These are phyloP conservation scores for Teinopalpus imperialis DNA, from an alignment of 2,888 invertebrate species.

Conservation along the genomic window DNA sequence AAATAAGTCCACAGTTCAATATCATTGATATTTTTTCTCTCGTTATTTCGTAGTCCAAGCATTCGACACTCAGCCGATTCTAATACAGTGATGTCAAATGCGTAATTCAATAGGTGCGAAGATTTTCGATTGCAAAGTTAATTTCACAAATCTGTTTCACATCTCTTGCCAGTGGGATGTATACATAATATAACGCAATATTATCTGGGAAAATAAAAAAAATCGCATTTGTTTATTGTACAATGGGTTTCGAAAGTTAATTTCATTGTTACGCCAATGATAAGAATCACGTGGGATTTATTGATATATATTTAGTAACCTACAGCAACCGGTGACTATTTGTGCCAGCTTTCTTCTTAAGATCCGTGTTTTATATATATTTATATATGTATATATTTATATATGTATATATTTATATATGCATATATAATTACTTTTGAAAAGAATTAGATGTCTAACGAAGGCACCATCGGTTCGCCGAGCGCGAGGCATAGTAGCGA, in stretches of 20 bases:
- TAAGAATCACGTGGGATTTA: constrained; percentile 12
- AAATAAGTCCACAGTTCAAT: too few relatives aligned
- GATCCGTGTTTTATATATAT: too few relatives aligned
- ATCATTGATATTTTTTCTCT: too few relatives aligned
- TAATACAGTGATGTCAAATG: too few relatives aligned
- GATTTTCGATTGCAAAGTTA: background rate
- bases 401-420: too few relatives aligned
- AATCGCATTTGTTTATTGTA: background rate
- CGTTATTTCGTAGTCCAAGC: too few relatives aligned
- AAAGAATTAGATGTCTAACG: too few relatives aligned
- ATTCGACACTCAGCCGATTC: too few relatives aligned
- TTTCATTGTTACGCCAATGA: background rate
- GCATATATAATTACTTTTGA: too few relatives aligned
- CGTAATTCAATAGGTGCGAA: constrained; percentile 6
- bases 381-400: too few relatives aligned
- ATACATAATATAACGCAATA: constrained; percentile 3
- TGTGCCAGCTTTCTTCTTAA: too few relatives aligned
- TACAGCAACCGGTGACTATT: too few relatives aligned
- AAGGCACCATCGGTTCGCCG: background rate
- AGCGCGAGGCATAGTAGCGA: background rate
- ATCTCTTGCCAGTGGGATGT: constrained; percentile 8
- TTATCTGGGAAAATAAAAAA: constrained; percentile 12
- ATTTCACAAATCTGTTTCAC: constrained; percentile 5
- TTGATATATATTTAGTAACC: constrained; percentile 1
- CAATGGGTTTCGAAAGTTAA: constrained; percentile 7